These are phyloP conservation scores for Apocrypta bakeri DNA, from an alignment of 1,140 invertebrate species.

Conservation along the genomic window DNA sequence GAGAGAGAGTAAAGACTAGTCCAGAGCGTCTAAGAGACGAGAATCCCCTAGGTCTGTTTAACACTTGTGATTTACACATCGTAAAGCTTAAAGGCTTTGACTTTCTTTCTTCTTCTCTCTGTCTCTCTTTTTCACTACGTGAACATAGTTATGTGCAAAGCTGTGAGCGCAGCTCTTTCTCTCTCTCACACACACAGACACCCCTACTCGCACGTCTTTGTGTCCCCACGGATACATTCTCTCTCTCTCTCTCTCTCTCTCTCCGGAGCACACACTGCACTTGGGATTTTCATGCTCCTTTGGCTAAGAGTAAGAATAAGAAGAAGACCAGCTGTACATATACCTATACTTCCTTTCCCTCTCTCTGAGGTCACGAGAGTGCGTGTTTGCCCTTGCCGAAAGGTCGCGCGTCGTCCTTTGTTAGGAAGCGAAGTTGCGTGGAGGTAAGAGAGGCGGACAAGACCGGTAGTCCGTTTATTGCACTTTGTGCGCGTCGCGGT, in stretches of 20 bases:
- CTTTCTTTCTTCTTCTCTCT: conserved; percentile 9
- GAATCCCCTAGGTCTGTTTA: conserved; percentile 45
- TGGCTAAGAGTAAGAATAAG: neutral
- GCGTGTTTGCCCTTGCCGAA: conserved; percentile 42
- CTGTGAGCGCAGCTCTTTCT: neutral
- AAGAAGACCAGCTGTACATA: neutral
- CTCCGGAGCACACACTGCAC: neutral
- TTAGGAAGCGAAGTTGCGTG: neutral
- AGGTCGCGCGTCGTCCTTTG: conserved; percentile 38
- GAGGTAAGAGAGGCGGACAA: neutral
- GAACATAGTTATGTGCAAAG: no score
- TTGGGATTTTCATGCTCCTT: neutral
- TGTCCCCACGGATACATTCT: neutral
- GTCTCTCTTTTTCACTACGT: no score
- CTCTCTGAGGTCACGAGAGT: neutral
- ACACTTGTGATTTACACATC: conserved; percentile 63
- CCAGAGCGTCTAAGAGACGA: neutral
- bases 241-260: no score
- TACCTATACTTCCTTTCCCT: neutral
- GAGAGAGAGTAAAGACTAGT: conserved; percentile 33
- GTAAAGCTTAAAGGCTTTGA: conserved; percentile 54
- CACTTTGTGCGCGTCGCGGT: neutral
- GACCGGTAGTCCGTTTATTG: neutral
- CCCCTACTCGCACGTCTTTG: conserved; percentile 17
- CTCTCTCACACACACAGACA: no score